phyloP scores from a whole-genome alignment of 2,797 vertebrate genomes.

The Thamnophis elegans region DNA sequence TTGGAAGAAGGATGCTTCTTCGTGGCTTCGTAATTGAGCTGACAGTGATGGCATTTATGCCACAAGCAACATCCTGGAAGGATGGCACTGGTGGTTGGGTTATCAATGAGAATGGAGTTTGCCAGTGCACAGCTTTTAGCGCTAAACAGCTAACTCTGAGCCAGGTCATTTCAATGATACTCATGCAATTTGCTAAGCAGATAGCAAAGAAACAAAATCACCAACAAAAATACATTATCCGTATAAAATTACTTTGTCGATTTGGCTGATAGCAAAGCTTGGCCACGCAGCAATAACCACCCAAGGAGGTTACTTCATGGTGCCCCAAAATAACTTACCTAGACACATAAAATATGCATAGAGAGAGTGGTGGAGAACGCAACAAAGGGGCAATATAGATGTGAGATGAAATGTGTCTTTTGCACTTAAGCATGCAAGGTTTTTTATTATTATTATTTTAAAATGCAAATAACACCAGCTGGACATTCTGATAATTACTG shows the following conservation, averaged over 20 bases:
- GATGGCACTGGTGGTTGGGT: constrained; percentile 21
- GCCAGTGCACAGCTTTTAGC: constrained; percentile 24
- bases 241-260: background rate
- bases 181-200: constrained; percentile 10
- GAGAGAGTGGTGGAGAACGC: background rate
- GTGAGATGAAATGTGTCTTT: background rate
- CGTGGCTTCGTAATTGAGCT: constrained; percentile 43
- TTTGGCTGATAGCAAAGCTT: background rate
- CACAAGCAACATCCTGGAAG: background rate
- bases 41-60: constrained; percentile 23
- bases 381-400: background rate
- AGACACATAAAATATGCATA: background rate
- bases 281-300: background rate
- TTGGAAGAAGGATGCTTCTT: constrained; percentile 42
- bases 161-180: constrained; percentile 19
- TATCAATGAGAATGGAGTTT: constrained; percentile 36
- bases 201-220: constrained; percentile 18
- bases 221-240: constrained; percentile 13
- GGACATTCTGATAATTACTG: background rate
- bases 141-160: constrained; percentile 12
- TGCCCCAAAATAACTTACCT: background rate
- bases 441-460: background rate
- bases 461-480: background rate
- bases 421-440: background rate
- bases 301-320: background rate